phyloP scores from a whole-genome alignment of 2,797 vertebrate species.

The Mus minutoides region DNA sequence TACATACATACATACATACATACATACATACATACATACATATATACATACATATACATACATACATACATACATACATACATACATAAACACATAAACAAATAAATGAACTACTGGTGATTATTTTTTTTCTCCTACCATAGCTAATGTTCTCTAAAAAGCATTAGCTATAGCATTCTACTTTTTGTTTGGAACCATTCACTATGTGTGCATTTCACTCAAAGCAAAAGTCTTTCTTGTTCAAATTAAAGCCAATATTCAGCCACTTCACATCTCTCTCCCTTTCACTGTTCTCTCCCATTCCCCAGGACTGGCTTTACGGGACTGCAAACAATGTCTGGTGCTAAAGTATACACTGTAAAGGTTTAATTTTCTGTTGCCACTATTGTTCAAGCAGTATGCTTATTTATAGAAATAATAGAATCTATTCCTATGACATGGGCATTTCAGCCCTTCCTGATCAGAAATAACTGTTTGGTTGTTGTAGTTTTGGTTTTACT shows the following conservation, averaged over 20 bases:
- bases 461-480: neutral
- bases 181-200: neutral
- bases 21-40: too few species aligned
- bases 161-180: neutral
- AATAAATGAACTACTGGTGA: neutral
- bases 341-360: neutral
- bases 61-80: too few species aligned
- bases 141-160: slow-evolving; percentile 6
- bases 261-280: neutral
- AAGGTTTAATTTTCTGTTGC: neutral
- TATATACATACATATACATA: too few species aligned
- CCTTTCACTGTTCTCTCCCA: neutral
- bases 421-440: neutral
- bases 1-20: neutral
- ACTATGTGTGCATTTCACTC: neutral
- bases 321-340: fast-evolving
- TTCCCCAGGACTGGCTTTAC: neutral
- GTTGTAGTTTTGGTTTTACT: neutral
- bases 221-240: neutral
- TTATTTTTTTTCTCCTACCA: neutral
- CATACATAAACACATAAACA: neutral
- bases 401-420: neutral
- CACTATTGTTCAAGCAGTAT: neutral
- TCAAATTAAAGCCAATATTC: neutral
- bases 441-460: neutral